Percentiles rank a stretch among this genome's conserved stretches.
phyloP scores from a whole-genome alignment of 2,797 vertebrate species.

The Gastrophryne carolinensis region DNA sequence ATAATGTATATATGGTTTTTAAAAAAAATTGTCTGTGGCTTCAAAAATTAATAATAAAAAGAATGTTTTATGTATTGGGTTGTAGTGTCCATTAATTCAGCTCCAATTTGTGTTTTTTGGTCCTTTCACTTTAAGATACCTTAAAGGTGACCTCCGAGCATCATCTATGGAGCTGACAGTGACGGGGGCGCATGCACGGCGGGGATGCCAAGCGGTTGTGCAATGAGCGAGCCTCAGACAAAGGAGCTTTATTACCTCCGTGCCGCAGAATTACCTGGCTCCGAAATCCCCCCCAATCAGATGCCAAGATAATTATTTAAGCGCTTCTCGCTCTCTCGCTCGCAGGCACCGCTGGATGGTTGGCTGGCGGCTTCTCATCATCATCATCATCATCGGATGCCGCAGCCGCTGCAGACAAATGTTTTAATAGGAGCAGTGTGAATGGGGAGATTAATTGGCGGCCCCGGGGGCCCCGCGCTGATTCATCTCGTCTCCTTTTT shows the following conservation, averaged over 20 bases:
- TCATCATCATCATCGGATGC: not conserved
- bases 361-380: too few species aligned
- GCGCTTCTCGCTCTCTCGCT: constrained; percentile 26
- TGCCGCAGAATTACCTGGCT: constrained; percentile 1
- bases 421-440: constrained; percentile 7
- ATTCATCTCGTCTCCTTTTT: constrained; percentile 35
- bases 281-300: constrained; percentile 11
- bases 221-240: constrained; percentile 14
- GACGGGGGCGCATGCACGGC: too few species aligned
- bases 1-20: too few species aligned
- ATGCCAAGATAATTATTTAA: constrained; percentile 31
- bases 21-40: too few species aligned
- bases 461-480: constrained; percentile 21
- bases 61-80: too few species aligned
- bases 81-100: too few species aligned
- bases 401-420: constrained; percentile 23
- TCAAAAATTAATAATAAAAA: too few species aligned
- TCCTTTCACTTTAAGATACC: too few species aligned
- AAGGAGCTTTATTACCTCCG: constrained; percentile 17
- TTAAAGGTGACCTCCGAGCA: too few species aligned
- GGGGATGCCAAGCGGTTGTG: too few species aligned
- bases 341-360: constrained; percentile 1
- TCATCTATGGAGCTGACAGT: too few species aligned
- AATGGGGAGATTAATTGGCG: constrained; percentile 32
- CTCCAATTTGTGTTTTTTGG: too few species aligned